Evolutionary conservation across 2,888 invertebrate species (phyloP), one percentile per base, ranked within the genome.

Genomic region (Ectemnius cavifrons): DNA sequence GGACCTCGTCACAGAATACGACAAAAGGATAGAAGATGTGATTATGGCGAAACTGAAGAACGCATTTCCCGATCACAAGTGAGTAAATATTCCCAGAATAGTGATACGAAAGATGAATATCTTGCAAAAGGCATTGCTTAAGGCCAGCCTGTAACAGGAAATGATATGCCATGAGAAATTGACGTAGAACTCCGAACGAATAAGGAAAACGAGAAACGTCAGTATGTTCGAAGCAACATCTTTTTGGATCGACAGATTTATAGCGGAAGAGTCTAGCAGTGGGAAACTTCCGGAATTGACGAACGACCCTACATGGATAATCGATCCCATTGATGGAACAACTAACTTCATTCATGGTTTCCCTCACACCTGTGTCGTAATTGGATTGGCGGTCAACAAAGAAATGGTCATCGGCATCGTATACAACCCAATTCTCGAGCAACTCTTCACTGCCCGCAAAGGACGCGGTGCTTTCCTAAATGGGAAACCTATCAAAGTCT

Each of bases 301-400:
- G 0, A 93, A 96, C 87, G 93, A 93, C 45, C 97, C 97, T 28
- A 97, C 97, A 0, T 96, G 96, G 96, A 95, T 96, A 75, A 95
- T 96, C 74, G 96, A 97, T 91, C 97, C 97, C 2, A 95, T 97
- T 63, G 97, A 97, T 91, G 97, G 97, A n/a, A 97, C 97, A 0
- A 94, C 94, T 66, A 97, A 97, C 91, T 97, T 97, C 90, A 94
- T 97, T 27, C 93, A 94, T 82, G 92, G 93, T 67, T 93, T 95
- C 85, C 95, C 95, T 1, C 93, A 94, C 73, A 93, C 93, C 13
- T 94, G 94, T 78, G 93, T 96, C 63, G 96, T 96, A 0, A 94
- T 96, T 72, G 96, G 94, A 20, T 89, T 94, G 46, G 88, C 92
- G 3, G 91, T 94, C 14, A 92, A 93, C 27, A 94, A 94, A 83